Evolutionary conservation across 2,797 vertebrate species (phyloP), one percentile per base, ranked within the genome.

Genomic region (Carcharodon carcharias): DNA sequence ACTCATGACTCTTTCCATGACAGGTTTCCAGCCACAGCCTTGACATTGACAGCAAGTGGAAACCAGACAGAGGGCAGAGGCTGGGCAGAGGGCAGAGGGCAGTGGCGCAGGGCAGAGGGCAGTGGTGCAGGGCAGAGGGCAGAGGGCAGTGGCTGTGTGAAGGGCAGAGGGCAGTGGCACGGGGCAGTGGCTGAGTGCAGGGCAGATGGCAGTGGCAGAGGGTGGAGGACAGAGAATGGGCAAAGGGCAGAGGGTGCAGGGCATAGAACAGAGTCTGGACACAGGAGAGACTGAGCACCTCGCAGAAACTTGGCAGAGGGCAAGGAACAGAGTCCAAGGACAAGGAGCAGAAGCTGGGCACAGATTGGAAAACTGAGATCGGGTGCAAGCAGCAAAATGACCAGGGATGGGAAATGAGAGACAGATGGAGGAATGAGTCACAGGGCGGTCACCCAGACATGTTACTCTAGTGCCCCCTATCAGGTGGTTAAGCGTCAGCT

Each of bases 391-490:
- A 31, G 73, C 73, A n/a, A 11, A 14, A 8, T 77, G 73, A 4
- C 11, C 14, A 21, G 2, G 26, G 87, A 14, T 56, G 45, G 82
- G 16, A 4, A 89, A 89, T 58, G 54, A 31, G 54, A 11, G 1
- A 21, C n/a, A 40, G 77, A 40, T 35, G 54, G 87, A n/a, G 31
- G 88, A 61, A 91, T 63, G 88, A 91, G 56, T 63, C 56, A 61
- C 54, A 56, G 56, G 14, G 16, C 63, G 4, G 14, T 7, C 56
- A 91, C 5, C 28, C 56, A 91, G 56, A 56, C 26, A 26, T 91
- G 88, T 91, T 63, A 14, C 88, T 61, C 88, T 63, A n/a, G 28
- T 91, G 88, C 88, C 88, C 63, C 58, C 88, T 91, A 61, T 89
- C 31, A 2, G 56, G n/a, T 14, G 54, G 14, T 91, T 58, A 61